Evolutionary conservation across 53 echinoderm and acorn worm genomes (phyloP).

Genomic region (Paracentrotus lividus): DNA sequence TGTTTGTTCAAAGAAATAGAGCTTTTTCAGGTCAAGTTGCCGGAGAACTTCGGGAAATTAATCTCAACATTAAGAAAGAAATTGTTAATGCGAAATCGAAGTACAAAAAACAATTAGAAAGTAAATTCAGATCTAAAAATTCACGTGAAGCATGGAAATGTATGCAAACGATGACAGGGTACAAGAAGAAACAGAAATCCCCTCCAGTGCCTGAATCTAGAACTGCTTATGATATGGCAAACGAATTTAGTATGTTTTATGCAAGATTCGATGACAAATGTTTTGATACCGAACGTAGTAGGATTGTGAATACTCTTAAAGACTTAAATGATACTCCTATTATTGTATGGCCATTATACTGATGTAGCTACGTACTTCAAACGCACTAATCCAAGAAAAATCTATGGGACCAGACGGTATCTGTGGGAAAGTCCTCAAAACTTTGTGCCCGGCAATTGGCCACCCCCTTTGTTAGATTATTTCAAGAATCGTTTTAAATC

Average conservation of each 20-base stretch:
- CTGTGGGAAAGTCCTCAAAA: conserved; percentile 41
- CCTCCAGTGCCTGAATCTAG: background rate
- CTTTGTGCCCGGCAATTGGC: conserved; percentile 35
- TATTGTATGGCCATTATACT: background rate
- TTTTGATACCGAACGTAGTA: conserved; percentile 25
- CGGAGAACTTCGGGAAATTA: background rate
- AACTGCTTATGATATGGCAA: background rate
- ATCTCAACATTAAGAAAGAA: background rate
- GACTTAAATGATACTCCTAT: background rate
- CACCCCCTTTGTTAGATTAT: conserved; percentile 5
- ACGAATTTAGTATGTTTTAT: conserved; percentile 21
- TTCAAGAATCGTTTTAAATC: conserved; percentile 16
- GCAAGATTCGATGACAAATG: conserved; percentile 57
- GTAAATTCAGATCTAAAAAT: conserved; percentile 40
- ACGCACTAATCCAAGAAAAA: too few relatives aligned
- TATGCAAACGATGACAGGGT: conserved; percentile 32
- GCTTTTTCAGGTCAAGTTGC: background rate
- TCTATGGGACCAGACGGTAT: too few relatives aligned
- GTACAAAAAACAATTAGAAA: background rate
- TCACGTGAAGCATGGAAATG: conserved; percentile 13
- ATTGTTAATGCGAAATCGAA: conserved; percentile 13
- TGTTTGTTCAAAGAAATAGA: conserved; percentile 29
- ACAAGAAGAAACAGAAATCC: conserved; percentile 50
- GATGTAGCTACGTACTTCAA: background rate
- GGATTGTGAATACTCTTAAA: background rate